Percentiles rank a stretch among this genome's conserved stretches.
Conservation (phyloP, 2,888 invertebrate genomes). For the Latheticus oryzae region DNA sequence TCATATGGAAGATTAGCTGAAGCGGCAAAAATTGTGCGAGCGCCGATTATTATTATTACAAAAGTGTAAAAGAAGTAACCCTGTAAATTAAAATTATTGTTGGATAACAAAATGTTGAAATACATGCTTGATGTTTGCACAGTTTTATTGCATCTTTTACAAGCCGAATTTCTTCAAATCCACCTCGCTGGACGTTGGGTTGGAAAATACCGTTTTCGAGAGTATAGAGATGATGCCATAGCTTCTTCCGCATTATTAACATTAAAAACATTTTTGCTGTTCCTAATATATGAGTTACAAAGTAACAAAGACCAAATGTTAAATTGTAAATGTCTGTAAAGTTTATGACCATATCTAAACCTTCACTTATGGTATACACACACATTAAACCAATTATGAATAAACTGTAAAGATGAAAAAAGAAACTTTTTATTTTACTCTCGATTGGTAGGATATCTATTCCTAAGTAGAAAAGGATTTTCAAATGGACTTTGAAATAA, state of each 20-base stretch:
- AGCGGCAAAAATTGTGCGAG: conserved; percentile 8
- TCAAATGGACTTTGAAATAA: conserved; percentile 35
- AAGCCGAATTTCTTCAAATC: conserved; percentile 32
- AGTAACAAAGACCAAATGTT: conserved; percentile 30
- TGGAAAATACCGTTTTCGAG: conserved; percentile 35
- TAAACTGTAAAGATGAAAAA: no score
- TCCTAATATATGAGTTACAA: conserved; percentile 36
- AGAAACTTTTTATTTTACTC: no score
- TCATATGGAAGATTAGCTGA: conserved; percentile 8
- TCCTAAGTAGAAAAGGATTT: conserved; percentile 22
- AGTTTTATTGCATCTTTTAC: conserved; percentile 30
- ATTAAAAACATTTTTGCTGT: conserved; percentile 34
- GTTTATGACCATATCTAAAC: conserved; percentile 19
- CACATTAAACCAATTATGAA: conserved; percentile 13
- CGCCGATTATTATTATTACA: not conserved
- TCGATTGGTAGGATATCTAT: conserved; percentile 31
- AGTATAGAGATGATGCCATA: conserved; percentile 23
- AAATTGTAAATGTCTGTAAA: conserved; percentile 14
- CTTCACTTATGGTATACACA: conserved; percentile 18
- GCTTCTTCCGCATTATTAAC: conserved; percentile 24
- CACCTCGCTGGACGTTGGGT: conserved; percentile 35
- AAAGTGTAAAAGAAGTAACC: conserved; percentile 25
- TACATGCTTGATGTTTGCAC: conserved; percentile 29
- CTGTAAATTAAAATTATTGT: conserved; percentile 2
- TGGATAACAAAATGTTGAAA: not conserved